Evolutionary conservation across 2,113 vertebrate species (phyloP).

Genomic region (Bombycilla garrulus): DNA sequence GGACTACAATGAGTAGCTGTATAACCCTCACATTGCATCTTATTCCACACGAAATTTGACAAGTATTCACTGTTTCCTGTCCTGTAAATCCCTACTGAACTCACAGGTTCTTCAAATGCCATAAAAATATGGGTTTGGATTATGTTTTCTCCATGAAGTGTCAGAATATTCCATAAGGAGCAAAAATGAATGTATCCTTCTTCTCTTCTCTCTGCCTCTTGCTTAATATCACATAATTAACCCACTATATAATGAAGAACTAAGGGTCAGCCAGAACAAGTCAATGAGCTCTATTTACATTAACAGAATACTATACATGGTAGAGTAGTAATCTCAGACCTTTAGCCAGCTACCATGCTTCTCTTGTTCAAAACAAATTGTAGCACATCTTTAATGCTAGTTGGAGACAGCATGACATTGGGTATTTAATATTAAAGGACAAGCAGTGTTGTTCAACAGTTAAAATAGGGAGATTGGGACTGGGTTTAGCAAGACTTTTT

Average conservation of each 20-base stretch:
- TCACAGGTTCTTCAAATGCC: not conserved
- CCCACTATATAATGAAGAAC: not conserved
- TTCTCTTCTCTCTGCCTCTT: not conserved
- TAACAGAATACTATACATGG: not conserved
- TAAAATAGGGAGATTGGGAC: not conserved
- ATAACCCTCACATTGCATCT: not conserved
- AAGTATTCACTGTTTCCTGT: not conserved
- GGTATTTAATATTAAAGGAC: not conserved
- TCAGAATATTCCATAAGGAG: not conserved
- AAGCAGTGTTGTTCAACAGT: not conserved
- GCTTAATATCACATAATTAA: not conserved
- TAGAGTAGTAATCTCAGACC: not conserved
- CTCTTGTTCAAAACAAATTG: not conserved
- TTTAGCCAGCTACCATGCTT: not conserved
- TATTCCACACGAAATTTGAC: rapidly evolving
- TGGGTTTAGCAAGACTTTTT: not conserved
- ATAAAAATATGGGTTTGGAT: not conserved
- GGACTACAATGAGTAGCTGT: not conserved
- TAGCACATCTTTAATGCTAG: not conserved
- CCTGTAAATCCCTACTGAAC: not conserved
- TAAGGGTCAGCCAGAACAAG: not conserved
- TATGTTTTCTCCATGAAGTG: not conserved
- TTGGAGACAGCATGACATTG: not conserved
- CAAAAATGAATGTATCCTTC: not conserved
- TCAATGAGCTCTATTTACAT: not conserved